Evolutionary conservation across 2,113 vertebrate genomes (phyloP).

Genomic region (Oryzias melastigma): DNA sequence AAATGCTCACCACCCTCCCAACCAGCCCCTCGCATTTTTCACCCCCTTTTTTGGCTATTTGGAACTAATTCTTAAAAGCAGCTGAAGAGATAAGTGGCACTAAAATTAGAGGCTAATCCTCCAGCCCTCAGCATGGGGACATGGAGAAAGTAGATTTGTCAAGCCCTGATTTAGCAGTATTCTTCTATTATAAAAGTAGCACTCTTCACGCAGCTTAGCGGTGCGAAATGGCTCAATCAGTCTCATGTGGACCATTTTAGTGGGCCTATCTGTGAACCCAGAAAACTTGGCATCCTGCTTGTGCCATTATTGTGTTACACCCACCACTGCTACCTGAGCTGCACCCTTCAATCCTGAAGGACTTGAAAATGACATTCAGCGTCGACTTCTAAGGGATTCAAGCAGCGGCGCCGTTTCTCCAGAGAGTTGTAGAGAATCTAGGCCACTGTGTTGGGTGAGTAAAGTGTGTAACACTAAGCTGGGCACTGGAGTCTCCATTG

Average conservation of each 20-base stretch:
- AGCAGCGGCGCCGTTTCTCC: slow-evolving; percentile 31
- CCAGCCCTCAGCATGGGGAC: slow-evolving; percentile 61
- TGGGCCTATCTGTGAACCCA: slow-evolving; percentile 46
- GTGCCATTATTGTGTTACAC: slow-evolving; percentile 23
- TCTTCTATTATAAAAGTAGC: slow-evolving; percentile 65
- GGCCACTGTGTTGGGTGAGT: slow-evolving; percentile 45
- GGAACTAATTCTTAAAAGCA: slow-evolving; percentile 68
- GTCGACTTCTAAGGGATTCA: slow-evolving; percentile 26
- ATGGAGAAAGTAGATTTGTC: slow-evolving; percentile 76
- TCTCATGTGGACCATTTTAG: slow-evolving; percentile 44
- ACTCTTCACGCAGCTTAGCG: slow-evolving; percentile 66
- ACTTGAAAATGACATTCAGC: slow-evolving; percentile 39
- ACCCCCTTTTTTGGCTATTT: slow-evolving; percentile 59
- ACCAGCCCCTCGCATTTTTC: slow-evolving; percentile 46
- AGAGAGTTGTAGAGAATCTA: slow-evolving; percentile 47
- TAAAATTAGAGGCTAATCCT: slow-evolving; percentile 74
- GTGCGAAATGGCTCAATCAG: slow-evolving; percentile 62
- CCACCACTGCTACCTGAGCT: slow-evolving; percentile 49
- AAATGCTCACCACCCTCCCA: slow-evolving; percentile 29
- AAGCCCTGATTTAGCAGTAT: slow-evolving; percentile 69
- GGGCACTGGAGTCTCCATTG: slow-evolving; percentile 29
- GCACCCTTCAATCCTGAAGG: slow-evolving; percentile 42
- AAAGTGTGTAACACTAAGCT: slow-evolving; percentile 35
- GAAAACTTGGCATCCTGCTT: slow-evolving; percentile 30
- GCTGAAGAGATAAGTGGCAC: slow-evolving; percentile 66